Conservation (phyloP, 2,888 invertebrate genomes). For the Chironomus tentans region DNA sequence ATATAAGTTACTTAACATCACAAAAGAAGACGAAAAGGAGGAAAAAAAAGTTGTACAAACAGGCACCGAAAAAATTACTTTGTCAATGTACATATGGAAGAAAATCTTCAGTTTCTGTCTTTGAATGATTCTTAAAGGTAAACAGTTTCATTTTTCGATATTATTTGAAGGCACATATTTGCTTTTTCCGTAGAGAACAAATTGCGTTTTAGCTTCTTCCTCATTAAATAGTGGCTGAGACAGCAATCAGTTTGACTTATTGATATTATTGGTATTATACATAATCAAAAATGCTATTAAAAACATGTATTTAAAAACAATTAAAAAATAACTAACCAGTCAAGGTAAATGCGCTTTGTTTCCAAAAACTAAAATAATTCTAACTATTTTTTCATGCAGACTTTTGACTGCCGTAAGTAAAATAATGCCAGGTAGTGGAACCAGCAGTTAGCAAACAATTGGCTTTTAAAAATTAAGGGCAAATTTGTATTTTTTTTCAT, state of each 20-base stretch:
- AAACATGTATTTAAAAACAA: no score
- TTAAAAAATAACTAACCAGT: no score
- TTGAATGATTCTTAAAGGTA: background rate
- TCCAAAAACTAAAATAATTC: no score
- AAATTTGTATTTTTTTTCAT: background rate
- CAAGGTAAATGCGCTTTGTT: no score
- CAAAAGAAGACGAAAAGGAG: background rate
- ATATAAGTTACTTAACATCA: background rate
- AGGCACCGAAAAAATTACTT: background rate
- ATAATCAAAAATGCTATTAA: no score
- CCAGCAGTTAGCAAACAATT: background rate
- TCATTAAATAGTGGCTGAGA: background rate
- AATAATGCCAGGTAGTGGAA: background rate
- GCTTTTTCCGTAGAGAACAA: background rate
- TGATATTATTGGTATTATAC: no score
- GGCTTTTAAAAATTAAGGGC: background rate
- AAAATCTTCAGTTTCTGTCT: background rate
- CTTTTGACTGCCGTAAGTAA: background rate
- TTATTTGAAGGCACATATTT: background rate
- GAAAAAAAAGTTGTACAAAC: background rate
- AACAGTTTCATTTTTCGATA: slow-evolving; percentile 2
- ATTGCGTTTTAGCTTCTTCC: background rate
- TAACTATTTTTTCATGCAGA: background rate
- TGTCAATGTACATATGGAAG: background rate
- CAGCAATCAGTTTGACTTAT: no score